Conservation (phyloP, 37 sponge, comb jelly and placozoan species). For the Bolinopsis microptera region DNA sequence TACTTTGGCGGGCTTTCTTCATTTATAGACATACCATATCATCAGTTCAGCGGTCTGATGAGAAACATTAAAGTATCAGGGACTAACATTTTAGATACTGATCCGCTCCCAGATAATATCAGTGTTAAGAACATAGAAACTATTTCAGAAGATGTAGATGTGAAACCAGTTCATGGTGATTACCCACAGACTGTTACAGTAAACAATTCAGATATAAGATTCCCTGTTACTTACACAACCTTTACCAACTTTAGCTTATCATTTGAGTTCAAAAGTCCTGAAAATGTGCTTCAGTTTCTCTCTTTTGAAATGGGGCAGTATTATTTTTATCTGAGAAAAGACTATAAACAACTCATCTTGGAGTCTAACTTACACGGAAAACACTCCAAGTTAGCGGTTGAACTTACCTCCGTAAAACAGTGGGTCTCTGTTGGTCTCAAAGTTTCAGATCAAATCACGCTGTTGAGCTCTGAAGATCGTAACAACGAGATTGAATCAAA, state of each 20-base stretch:
- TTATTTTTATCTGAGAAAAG: slow-evolving; percentile 11
- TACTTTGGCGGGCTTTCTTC: neutral
- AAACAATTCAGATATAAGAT: slow-evolving; percentile 31
- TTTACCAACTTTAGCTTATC: slow-evolving; percentile 25
- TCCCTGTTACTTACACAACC: neutral
- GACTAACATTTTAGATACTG: neutral
- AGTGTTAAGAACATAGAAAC: neutral
- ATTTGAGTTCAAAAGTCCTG: slow-evolving; percentile 39
- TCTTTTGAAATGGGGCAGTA: neutral
- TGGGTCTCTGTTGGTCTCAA: neutral
- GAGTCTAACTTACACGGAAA: slow-evolving; percentile 6
- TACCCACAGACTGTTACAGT: neutral
- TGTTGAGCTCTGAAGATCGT: neutral
- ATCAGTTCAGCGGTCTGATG: neutral
- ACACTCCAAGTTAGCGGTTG: neutral
- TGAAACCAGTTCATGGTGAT: neutral
- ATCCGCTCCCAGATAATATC: neutral
- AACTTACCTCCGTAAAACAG: neutral
- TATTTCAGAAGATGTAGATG: neutral
- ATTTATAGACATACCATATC: neutral
- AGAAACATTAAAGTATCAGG: neutral
- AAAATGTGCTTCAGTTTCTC: neutral
- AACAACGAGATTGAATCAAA: neutral
- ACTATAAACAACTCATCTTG: slow-evolving; percentile 53
- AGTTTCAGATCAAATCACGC: neutral